Percentiles rank a stretch among this genome's conserved stretches.
phyloP scores from a whole-genome alignment of 2,113 vertebrate genomes.

The Terrapene triunguis region DNA sequence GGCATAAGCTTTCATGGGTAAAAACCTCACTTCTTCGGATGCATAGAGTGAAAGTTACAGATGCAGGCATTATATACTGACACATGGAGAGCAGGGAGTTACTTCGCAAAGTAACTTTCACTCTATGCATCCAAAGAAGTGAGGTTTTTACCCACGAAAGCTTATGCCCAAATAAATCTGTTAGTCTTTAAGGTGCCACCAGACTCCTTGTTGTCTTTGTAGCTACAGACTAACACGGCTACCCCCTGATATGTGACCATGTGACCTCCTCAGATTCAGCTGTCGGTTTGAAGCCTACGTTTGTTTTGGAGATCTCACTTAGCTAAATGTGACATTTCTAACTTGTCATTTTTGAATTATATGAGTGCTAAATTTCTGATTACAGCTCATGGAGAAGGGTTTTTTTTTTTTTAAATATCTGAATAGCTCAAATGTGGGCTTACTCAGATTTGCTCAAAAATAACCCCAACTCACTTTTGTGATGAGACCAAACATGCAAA shows the following conservation, averaged over 20 bases:
- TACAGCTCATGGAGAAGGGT: neutral
- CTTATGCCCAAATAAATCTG: too few relatives aligned
- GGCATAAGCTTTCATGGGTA: too few relatives aligned
- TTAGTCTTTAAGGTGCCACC: too few relatives aligned
- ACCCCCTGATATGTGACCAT: neutral
- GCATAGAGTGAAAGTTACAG: too few relatives aligned
- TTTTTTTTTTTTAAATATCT: neutral
- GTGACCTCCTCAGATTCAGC: neutral
- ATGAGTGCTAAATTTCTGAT: slow-evolving; percentile 22
- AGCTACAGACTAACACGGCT: too few relatives aligned
- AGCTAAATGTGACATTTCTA: neutral
- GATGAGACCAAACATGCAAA: neutral
- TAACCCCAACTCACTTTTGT: neutral
- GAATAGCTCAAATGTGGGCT: slow-evolving; percentile 3
- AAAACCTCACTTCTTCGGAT: too few relatives aligned
- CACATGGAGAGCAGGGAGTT: too few relatives aligned
- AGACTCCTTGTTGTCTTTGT: too few relatives aligned
- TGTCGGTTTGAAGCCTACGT: neutral
- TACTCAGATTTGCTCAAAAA: neutral
- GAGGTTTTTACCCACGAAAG: too few relatives aligned
- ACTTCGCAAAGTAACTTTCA: too few relatives aligned
- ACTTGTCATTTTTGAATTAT: neutral
- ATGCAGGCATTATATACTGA: too few relatives aligned
- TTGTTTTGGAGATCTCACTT: slow-evolving; percentile 17
- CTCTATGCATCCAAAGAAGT: too few relatives aligned